Evolutionary conservation across 2,888 invertebrate species (phyloP).

Genomic region (Clepsis dumicolana): DNA sequence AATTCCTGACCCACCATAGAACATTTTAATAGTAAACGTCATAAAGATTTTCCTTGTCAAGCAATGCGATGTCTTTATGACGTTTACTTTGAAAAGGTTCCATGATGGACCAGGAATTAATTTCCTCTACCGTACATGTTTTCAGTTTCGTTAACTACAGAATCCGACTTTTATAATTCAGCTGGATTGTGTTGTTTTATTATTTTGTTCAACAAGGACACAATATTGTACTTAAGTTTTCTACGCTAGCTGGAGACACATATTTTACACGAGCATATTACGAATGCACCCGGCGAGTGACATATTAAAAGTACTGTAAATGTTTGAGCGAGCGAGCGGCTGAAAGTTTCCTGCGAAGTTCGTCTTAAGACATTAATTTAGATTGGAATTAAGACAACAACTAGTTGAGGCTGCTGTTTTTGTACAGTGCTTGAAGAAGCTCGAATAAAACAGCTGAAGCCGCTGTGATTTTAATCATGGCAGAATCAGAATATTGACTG

Average conservation of each 20-base stretch:
- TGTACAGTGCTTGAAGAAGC: background rate
- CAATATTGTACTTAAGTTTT: too few relatives aligned
- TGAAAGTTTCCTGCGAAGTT: constrained; percentile 29
- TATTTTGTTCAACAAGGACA: too few relatives aligned
- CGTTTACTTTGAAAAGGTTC: too few relatives aligned
- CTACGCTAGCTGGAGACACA: background rate
- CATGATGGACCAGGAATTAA: too few relatives aligned
- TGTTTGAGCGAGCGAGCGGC: constrained; percentile 38
- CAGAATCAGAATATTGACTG: background rate
- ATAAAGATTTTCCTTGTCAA: too few relatives aligned
- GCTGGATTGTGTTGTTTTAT: too few relatives aligned
- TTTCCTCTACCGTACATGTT: too few relatives aligned
- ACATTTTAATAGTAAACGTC: too few relatives aligned
- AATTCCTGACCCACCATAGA: too few relatives aligned
- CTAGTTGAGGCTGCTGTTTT: constrained; percentile 18
- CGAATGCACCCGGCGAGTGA: constrained; percentile 19
- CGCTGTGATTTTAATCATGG: background rate
- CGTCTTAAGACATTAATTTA: constrained; percentile 39
- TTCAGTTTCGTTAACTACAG: too few relatives aligned
- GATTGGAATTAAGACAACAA: constrained; percentile 41
- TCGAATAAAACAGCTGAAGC: background rate
- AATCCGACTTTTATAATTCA: too few relatives aligned
- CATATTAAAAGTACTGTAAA: constrained; percentile 40
- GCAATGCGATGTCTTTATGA: too few relatives aligned
- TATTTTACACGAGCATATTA: constrained; percentile 7